phyloP scores from a whole-genome alignment of 2,888 invertebrate genomes.

The Brachylomia viminalis region DNA sequence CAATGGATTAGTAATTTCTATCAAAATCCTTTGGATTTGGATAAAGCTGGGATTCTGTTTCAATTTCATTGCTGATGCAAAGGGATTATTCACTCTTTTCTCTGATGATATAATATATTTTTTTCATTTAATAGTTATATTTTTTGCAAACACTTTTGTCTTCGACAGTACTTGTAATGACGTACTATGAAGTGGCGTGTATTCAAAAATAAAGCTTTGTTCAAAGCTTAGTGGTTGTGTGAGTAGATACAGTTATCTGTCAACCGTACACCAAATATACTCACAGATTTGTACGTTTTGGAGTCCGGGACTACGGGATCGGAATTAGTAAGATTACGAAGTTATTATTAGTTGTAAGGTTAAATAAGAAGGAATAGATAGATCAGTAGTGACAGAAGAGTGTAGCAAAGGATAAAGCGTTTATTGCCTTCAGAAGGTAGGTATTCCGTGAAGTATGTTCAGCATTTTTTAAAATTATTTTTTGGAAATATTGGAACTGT shows the following conservation, averaged over 20 bases:
- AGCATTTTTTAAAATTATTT: no score
- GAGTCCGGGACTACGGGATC: not conserved
- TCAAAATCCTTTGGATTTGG: no score
- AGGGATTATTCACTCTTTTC: no score
- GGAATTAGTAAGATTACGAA: conserved; percentile 33
- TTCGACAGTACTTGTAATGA: conserved; percentile 28
- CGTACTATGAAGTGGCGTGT: conserved; percentile 38
- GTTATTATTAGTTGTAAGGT: not conserved
- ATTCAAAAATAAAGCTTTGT: conserved; percentile 52
- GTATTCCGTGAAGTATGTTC: not conserved
- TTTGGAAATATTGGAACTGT: not conserved
- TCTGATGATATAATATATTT: no score
- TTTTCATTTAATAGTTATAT: not conserved
- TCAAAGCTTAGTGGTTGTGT: conserved; percentile 43
- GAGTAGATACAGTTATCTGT: conserved; percentile 44
- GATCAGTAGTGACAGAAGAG: no score
- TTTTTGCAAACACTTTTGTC: conserved; percentile 30
- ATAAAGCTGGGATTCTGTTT: no score
- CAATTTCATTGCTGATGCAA: no score
- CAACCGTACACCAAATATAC: conserved; percentile 21
- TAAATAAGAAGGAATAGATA: not conserved
- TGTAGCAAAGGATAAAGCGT: no score
- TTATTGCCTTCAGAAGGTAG: no score
- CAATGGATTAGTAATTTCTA: no score
- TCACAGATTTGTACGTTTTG: conserved; percentile 22